A percentile compares a stretch with the other conserved stretches of the same genome.
Conservation (phyloP, 1,140 invertebrate genomes). For the Leptinotarsa undecemlineata region DNA sequence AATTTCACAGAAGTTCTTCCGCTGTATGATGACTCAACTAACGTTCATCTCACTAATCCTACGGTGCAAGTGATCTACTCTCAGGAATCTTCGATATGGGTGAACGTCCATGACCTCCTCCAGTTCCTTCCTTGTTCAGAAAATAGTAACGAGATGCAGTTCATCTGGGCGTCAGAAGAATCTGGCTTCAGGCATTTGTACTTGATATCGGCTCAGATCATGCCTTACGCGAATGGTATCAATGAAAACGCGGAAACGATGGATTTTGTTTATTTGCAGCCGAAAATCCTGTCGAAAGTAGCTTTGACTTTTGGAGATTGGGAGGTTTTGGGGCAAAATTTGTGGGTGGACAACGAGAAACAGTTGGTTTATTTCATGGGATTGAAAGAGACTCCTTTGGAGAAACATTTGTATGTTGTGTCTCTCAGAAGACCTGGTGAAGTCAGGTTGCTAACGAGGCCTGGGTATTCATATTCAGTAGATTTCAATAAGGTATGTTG, state of each 20-base stretch:
- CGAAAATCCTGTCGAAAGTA: constrained; percentile 67
- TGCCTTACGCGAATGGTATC: constrained; percentile 57
- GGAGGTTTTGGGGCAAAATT: constrained; percentile 76
- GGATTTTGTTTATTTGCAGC: constrained; percentile 61
- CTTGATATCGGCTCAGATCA: constrained; percentile 65
- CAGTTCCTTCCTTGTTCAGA: constrained; percentile 75
- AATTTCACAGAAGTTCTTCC: constrained; percentile 72
- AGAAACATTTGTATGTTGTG: constrained; percentile 82
- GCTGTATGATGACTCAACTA: constrained; percentile 55
- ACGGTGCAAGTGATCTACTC: constrained; percentile 69
- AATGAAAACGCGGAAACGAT: constrained; percentile 59
- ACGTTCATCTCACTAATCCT: constrained; percentile 40
- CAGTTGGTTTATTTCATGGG: constrained; percentile 82
- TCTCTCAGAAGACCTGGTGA: constrained; percentile 69
- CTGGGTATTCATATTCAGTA: constrained; percentile 77
- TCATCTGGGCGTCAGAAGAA: constrained; percentile 92
- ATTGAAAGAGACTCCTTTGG: constrained; percentile 76
- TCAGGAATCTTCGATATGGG: constrained; percentile 79
- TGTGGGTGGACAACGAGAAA: constrained; percentile 76
- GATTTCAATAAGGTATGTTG: constrained; percentile 74
- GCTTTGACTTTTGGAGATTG: constrained; percentile 80
- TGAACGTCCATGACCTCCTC: constrained; percentile 89
- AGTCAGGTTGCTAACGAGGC: constrained; percentile 71
- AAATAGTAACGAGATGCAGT: constrained; percentile 64
- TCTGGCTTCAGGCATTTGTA: constrained; percentile 91